These are phyloP conservation scores for Drosophila austrosaltans DNA, from an alignment of 2,888 invertebrate genomes.

Conservation along the genomic window DNA sequence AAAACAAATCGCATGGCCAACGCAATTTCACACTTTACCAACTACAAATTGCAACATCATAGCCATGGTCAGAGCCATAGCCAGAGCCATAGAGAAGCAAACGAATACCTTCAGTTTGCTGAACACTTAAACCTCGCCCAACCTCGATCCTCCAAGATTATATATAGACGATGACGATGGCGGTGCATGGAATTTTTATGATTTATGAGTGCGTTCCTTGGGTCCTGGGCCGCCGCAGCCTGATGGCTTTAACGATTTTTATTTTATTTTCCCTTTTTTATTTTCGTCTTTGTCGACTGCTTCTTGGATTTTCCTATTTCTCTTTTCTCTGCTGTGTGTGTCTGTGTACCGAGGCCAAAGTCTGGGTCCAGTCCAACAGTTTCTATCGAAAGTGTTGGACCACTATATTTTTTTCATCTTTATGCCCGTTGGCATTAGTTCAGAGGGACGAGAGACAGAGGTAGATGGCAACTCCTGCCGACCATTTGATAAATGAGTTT, in stretches of 20 bases:
- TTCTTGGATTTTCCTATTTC: constrained; percentile 17
- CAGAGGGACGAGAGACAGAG: constrained; percentile 18
- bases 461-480: constrained; percentile 10
- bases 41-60: constrained; percentile 78
- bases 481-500: constrained; percentile 76
- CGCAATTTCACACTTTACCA: constrained; percentile 79
- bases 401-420: constrained; percentile 50
- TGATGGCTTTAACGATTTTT: constrained; percentile 14
- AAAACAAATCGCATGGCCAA: constrained; percentile 72
- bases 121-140: constrained; percentile 20
- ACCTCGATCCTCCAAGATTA: constrained; percentile 54
- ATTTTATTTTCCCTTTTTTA: constrained; percentile 15
- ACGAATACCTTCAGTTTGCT: constrained; percentile 29
- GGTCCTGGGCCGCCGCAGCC: constrained; percentile 51
- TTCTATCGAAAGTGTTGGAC: constrained; percentile 47
- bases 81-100: background rate
- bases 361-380: constrained; percentile 1
- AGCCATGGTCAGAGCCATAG: constrained; percentile 46
- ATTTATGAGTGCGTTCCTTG: constrained; percentile 65
- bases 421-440: background rate
- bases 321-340: constrained; percentile 3
- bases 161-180: constrained; percentile 67
- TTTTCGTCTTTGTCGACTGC: background rate
- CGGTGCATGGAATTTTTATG: constrained; percentile 75
- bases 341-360: background rate